Conservation (phyloP, 2,113 vertebrate genomes). For the Sphaerodactylus townsendi region DNA sequence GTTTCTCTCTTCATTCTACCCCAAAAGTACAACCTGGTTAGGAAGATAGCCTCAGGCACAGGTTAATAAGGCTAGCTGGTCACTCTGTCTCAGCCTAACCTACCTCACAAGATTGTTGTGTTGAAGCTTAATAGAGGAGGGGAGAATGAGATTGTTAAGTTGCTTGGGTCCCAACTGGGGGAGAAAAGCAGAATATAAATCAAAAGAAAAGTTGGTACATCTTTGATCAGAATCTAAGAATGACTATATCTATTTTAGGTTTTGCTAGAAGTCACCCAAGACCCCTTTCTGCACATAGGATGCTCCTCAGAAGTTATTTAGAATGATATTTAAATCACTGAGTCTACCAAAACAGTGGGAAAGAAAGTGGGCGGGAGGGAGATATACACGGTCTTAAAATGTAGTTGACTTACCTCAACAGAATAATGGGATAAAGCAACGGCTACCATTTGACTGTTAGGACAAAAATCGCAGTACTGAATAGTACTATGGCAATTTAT, state of each 20-base stretch:
- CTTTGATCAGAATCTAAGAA: neutral
- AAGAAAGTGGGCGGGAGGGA: neutral
- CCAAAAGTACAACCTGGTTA: no score
- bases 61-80: no score
- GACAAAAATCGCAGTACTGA: constrained; percentile 89
- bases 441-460: constrained; percentile 83
- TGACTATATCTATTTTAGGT: neutral
- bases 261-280: neutral
- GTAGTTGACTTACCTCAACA: constrained; percentile 84
- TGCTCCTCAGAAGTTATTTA: neutral
- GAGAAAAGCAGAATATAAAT: no score
- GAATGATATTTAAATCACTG: neutral
- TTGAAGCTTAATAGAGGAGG: no score
- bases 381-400: neutral
- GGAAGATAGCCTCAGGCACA: no score
- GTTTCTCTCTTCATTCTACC: no score
- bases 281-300: neutral
- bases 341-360: neutral
- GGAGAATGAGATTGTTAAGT: no score
- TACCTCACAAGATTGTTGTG: no score
- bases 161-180: no score
- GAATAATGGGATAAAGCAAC: constrained; percentile 90
- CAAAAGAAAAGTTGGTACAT: no score
- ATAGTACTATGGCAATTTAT: constrained; percentile 84
- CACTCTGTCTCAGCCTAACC: no score